A percentile compares a stretch with the other conserved stretches of the same genome.
Evolutionary conservation across 2,797 vertebrate species (phyloP).

Genomic region (Crypturellus tataupa): DNA sequence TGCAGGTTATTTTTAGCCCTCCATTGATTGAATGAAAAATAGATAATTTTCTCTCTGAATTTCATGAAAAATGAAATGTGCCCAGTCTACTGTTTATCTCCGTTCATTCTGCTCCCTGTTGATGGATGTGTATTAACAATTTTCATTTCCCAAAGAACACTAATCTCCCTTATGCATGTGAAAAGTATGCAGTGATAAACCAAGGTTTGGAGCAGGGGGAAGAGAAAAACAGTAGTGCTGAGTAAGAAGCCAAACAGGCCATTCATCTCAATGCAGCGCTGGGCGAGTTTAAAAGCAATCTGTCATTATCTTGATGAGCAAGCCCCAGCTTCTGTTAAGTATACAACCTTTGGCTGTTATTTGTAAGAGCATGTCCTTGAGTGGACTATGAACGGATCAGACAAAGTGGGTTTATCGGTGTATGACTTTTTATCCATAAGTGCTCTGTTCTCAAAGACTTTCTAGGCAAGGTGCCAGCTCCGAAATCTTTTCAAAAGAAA

Average conservation of each 20-base stretch:
- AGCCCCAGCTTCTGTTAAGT: slow-evolving; percentile 68
- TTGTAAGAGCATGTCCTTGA: slow-evolving; percentile 80
- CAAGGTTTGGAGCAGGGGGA: slow-evolving; percentile 29
- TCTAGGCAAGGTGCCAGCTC: slow-evolving; percentile 51
- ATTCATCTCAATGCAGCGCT: slow-evolving; percentile 85
- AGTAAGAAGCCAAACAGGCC: slow-evolving; percentile 84
- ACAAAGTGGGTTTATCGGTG: slow-evolving; percentile 76
- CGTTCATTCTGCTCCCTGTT: slow-evolving; percentile 66
- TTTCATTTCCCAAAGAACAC: slow-evolving; percentile 83
- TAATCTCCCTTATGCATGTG: slow-evolving; percentile 82
- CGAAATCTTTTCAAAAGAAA: slow-evolving; percentile 40
- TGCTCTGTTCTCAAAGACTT: slow-evolving; percentile 72
- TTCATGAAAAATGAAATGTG: slow-evolving; percentile 77
- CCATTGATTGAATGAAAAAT: slow-evolving; percentile 66
- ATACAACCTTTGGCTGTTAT: slow-evolving; percentile 74
- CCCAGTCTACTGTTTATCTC: slow-evolving; percentile 73
- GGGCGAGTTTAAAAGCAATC: slow-evolving; percentile 85
- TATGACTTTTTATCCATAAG: slow-evolving; percentile 39
- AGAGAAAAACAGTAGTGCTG: slow-evolving; percentile 79
- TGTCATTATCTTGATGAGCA: slow-evolving; percentile 88
- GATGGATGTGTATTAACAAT: slow-evolving; percentile 84
- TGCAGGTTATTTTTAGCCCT: slow-evolving; percentile 75
- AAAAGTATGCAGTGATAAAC: slow-evolving; percentile 82
- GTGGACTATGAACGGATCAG: slow-evolving; percentile 75
- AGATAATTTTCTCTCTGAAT: slow-evolving; percentile 74